A percentile compares a stretch with the other conserved stretches of the same genome.
Evolutionary conservation across 2,113 vertebrate genomes (phyloP).

Genomic region (Monarcha castaneiventris): DNA sequence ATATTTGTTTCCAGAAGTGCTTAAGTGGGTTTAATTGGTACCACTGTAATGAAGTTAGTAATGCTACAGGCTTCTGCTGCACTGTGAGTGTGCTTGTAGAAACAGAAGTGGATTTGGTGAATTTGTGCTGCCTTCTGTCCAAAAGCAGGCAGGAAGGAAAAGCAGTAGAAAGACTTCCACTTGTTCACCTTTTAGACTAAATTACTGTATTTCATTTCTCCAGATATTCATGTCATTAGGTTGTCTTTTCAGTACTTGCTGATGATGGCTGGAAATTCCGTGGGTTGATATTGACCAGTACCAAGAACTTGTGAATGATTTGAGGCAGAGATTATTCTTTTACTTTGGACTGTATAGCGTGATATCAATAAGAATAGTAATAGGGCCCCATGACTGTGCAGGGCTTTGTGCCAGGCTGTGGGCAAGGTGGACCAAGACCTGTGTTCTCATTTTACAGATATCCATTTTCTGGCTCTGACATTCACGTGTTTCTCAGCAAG

Average conservation of each 20-base stretch:
- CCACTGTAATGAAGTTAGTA: neutral
- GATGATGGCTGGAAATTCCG: neutral
- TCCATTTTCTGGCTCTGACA: neutral
- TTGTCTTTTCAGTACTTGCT: neutral
- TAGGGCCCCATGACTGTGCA: rapidly evolving
- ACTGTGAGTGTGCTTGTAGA: neutral
- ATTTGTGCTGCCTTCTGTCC: neutral
- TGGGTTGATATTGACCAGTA: neutral
- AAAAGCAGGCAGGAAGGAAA: neutral
- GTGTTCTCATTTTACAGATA: neutral
- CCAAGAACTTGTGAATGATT: neutral
- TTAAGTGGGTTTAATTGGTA: neutral
- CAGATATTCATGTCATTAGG: neutral
- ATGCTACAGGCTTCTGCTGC: neutral
- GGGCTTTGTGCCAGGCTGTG: neutral
- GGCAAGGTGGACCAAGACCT: neutral
- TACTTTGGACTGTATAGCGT: neutral
- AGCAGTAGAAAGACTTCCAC: neutral
- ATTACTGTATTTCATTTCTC: neutral
- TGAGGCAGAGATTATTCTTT: neutral
- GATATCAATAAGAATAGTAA: neutral
- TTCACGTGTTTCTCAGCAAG: conserved; percentile 48
- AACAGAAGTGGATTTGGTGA: neutral
- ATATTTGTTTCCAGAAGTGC: neutral
- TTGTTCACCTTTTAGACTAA: neutral